Conservation (phyloP, 2,888 invertebrate species). For the Agrochola circellaris region DNA sequence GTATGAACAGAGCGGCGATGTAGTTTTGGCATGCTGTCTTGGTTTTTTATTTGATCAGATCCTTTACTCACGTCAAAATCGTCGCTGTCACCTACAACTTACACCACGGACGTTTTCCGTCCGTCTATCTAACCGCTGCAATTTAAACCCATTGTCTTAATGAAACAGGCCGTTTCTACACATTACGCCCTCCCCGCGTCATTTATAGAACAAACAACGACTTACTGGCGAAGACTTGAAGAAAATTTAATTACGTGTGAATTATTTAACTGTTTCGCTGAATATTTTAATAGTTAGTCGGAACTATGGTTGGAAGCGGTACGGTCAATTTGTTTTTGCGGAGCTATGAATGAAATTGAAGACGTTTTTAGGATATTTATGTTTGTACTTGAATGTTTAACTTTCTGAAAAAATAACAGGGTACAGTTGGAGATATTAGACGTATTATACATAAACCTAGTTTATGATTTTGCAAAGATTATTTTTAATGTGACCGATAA, state of each 20-base stretch:
- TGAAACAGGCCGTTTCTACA: conserved; percentile 86
- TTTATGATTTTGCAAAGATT: too few relatives aligned
- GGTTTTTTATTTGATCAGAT: too few relatives aligned
- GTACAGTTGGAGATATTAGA: not conserved
- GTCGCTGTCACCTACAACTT: conserved; percentile 54
- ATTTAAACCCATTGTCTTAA: conserved; percentile 89
- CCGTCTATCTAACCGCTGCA: conserved; percentile 85
- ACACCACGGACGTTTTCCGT: conserved; percentile 69
- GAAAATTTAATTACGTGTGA: conserved; percentile 56
- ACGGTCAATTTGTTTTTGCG: not conserved
- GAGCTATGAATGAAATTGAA: not conserved
- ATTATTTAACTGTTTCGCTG: conserved; percentile 45
- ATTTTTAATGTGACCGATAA: too few relatives aligned
- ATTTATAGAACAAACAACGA: conserved; percentile 75
- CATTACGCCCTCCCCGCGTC: conserved; percentile 77
- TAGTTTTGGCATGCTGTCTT: too few relatives aligned
- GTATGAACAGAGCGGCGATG: too few relatives aligned
- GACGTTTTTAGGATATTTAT: not conserved
- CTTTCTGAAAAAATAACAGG: not conserved
- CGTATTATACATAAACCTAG: not conserved
- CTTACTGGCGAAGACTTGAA: conserved; percentile 44
- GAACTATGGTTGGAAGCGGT: not conserved
- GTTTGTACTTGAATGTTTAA: not conserved
- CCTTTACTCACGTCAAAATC: too few relatives aligned
- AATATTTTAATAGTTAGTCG: conserved; percentile 17